phyloP scores from a whole-genome alignment of 2,888 invertebrate species.

The Hirtodrosophila duncani region DNA sequence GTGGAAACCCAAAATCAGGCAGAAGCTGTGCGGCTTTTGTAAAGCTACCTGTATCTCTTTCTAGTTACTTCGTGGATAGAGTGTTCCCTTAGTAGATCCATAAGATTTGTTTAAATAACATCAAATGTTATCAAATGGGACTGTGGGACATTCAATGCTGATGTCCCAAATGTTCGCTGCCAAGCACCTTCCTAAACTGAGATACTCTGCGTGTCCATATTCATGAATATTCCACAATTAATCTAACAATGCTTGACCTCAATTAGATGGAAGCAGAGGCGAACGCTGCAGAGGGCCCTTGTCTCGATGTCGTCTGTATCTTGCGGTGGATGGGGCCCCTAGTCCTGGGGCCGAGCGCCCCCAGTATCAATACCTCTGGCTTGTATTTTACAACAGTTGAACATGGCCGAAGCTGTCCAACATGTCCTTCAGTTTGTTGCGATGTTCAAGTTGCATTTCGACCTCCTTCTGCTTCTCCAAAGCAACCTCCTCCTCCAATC shows the following conservation, averaged over 20 bases:
- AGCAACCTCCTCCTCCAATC: constrained; percentile 13
- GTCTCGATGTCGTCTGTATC: constrained; percentile 22
- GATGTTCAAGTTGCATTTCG: constrained; percentile 15
- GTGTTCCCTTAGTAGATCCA: too few species aligned
- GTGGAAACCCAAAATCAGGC: too few species aligned
- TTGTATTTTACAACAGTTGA: neutral
- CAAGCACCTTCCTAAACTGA: too few species aligned
- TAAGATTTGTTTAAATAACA: too few species aligned
- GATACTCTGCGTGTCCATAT: too few species aligned
- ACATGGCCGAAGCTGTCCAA: constrained; percentile 21
- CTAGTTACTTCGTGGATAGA: too few species aligned
- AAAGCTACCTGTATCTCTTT: too few species aligned
- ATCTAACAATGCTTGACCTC: constrained; percentile 30
- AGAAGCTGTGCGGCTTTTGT: too few species aligned
- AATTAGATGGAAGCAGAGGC: constrained; percentile 27
- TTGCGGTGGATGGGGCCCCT: constrained; percentile 1
- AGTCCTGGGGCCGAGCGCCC: constrained; percentile 41
- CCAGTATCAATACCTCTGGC: constrained; percentile 38
- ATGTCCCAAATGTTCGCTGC: too few species aligned
- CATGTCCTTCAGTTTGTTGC: constrained; percentile 24
- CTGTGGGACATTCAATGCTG: too few species aligned
- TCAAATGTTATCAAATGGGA: too few species aligned
- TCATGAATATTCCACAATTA: constrained; percentile 41
- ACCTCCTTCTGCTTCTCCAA: constrained; percentile 11
- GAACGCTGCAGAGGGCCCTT: constrained; percentile 23